phyloP scores from a whole-genome alignment of 2,888 invertebrate species.

The Augochlorella aurata region DNA sequence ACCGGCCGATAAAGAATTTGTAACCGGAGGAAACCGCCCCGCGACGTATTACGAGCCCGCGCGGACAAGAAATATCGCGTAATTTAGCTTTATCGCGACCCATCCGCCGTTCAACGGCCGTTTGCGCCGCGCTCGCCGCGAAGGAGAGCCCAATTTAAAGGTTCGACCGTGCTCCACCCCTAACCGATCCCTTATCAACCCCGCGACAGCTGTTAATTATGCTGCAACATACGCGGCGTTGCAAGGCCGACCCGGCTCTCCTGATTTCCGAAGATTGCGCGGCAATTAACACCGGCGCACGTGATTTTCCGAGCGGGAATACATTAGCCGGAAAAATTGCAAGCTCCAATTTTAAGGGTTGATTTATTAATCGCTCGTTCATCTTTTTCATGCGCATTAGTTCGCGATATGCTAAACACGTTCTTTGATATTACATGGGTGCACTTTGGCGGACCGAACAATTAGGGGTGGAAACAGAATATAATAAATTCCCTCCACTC shows the following conservation, averaged over 20 bases:
- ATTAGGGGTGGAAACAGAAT: no score
- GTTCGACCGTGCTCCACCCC: slow-evolving; percentile 29
- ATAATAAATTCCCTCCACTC: no score
- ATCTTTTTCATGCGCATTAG: no score
- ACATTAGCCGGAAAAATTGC: no score
- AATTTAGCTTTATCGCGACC: slow-evolving; percentile 53
- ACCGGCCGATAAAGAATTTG: slow-evolving; percentile 53
- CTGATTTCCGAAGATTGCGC: not conserved
- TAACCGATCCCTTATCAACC: slow-evolving; percentile 12
- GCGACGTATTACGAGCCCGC: slow-evolving; percentile 22
- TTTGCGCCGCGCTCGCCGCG: slow-evolving; percentile 7
- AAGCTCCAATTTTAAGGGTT: no score
- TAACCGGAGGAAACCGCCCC: slow-evolving; percentile 41
- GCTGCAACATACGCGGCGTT: slow-evolving; percentile 1
- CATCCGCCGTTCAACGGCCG: not conserved
- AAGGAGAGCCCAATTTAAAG: slow-evolving; percentile 48
- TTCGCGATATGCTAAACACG: no score
- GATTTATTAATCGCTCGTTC: no score
- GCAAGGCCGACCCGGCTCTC: not conserved
- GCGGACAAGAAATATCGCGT: slow-evolving; percentile 42
- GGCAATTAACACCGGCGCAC: not conserved
- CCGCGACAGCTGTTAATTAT: slow-evolving; percentile 44
- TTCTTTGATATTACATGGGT: no score
- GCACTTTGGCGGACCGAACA: no score
- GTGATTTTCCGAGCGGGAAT: no score